Conservation (phyloP, 2,797 vertebrate species). For the Botia kubotai region DNA sequence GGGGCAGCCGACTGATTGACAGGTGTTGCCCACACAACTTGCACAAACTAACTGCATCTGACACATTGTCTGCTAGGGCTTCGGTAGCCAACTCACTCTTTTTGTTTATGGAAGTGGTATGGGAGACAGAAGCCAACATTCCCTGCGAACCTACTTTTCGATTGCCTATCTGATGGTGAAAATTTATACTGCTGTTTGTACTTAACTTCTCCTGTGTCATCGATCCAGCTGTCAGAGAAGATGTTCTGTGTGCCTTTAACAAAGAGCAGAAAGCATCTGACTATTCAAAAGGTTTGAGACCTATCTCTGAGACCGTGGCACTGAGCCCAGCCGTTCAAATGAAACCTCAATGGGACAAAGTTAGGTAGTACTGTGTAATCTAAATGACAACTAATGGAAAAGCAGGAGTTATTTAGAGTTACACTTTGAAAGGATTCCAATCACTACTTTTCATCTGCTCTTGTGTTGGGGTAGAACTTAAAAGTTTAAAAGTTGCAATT, state of each 20-base stretch:
- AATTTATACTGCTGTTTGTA: neutral
- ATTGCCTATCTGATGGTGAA: constrained; percentile 15
- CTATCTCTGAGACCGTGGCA: neutral
- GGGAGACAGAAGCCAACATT: neutral
- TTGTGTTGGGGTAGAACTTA: neutral
- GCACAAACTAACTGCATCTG: constrained; percentile 5
- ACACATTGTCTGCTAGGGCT: neutral
- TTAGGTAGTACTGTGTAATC: neutral
- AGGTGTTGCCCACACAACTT: neutral
- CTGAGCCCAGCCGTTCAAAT: neutral
- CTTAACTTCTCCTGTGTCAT: constrained; percentile 6
- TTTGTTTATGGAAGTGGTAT: constrained; percentile 4
- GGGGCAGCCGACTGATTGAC: neutral
- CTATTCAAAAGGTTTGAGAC: neutral
- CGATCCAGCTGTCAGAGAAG: neutral
- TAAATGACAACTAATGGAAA: constrained; percentile 8
- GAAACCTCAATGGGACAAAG: neutral
- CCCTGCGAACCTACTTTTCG: constrained; percentile 19
- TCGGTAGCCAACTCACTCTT: neutral
- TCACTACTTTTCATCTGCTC: neutral
- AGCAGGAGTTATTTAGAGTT: neutral
- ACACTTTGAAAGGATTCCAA: constrained; percentile 3
- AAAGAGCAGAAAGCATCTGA: constrained; percentile 23
- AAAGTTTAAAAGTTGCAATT: too few species aligned
- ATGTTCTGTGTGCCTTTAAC: constrained; percentile 17